A percentile compares a stretch with the other conserved stretches of the same genome.
Evolutionary conservation across 2,888 invertebrate species (phyloP).

Genomic region (Lasioglossum figueresi): DNA sequence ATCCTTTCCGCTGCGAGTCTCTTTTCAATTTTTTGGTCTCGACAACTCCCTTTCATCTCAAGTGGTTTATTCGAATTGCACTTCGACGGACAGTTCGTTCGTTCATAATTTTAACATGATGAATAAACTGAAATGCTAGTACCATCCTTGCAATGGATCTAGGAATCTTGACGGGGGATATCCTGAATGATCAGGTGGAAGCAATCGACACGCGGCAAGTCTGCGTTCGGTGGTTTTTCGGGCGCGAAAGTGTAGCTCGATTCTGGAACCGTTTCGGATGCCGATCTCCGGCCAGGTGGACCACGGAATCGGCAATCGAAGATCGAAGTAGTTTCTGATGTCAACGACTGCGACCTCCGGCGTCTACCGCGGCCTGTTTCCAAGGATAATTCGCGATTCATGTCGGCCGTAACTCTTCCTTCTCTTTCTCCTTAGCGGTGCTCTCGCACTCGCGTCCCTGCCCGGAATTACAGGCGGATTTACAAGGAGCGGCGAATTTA

Average conservation of each 20-base stretch:
- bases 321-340: slow-evolving; percentile 82
- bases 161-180: not conserved
- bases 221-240: slow-evolving; percentile 20
- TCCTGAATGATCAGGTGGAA: not conserved
- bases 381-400: slow-evolving; percentile 82
- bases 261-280: slow-evolving; percentile 53
- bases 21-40: not conserved
- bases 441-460: slow-evolving; percentile 73
- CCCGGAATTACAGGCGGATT: slow-evolving; percentile 81
- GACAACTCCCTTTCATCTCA: not conserved
- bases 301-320: slow-evolving; percentile 67
- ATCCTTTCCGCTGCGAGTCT: not conserved
- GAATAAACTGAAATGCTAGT: too few species aligned
- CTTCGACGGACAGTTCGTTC: not conserved
- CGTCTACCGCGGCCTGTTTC: slow-evolving; percentile 74
- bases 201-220: not conserved
- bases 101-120: not conserved
- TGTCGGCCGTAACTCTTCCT: slow-evolving; percentile 81
- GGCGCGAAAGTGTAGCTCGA: slow-evolving; percentile 29
- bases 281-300: slow-evolving; percentile 59
- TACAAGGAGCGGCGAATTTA: slow-evolving; percentile 81
- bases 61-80: not conserved
- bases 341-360: slow-evolving; percentile 77
- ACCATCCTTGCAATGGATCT: not conserved
- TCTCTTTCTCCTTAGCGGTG: slow-evolving; percentile 69